phyloP scores from a whole-genome alignment of 2,113 vertebrate species.

The Theristicus caerulescens region DNA sequence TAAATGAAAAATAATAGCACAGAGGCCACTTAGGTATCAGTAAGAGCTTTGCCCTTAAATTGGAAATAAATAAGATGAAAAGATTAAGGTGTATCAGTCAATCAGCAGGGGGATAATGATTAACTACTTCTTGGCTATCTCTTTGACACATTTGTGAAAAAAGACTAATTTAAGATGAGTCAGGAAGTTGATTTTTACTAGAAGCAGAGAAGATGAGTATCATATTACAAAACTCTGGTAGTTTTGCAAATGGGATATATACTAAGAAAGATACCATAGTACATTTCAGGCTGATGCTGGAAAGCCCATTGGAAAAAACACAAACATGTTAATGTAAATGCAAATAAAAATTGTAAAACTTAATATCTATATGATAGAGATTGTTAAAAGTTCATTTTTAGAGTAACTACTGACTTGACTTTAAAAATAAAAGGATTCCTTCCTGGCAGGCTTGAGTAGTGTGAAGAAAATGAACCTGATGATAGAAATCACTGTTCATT shows the following conservation, averaged over 20 bases:
- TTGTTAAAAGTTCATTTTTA: not conserved
- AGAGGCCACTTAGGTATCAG: not conserved
- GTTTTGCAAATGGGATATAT: not conserved
- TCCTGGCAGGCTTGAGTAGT: not conserved
- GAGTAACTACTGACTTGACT: not conserved
- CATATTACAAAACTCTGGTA: not conserved
- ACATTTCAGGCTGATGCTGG: not conserved
- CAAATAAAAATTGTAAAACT: not conserved
- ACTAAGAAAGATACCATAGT: not conserved
- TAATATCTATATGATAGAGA: not conserved
- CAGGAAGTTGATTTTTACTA: not conserved
- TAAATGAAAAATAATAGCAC: not conserved
- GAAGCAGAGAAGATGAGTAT: not conserved
- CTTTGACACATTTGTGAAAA: not conserved
- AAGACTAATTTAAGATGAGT: not conserved
- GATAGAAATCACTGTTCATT: not conserved
- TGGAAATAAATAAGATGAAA: not conserved
- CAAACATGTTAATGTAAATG: not conserved
- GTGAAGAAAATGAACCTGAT: not conserved
- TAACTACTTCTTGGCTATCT: not conserved
- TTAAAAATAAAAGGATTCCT: not conserved
- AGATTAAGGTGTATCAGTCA: not conserved
- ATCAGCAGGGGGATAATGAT: rapidly evolving
- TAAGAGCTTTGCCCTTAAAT: not conserved
- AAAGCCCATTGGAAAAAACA: not conserved